Conservation (phyloP, 1,140 invertebrate species). For the Goniozus legneri region DNA sequence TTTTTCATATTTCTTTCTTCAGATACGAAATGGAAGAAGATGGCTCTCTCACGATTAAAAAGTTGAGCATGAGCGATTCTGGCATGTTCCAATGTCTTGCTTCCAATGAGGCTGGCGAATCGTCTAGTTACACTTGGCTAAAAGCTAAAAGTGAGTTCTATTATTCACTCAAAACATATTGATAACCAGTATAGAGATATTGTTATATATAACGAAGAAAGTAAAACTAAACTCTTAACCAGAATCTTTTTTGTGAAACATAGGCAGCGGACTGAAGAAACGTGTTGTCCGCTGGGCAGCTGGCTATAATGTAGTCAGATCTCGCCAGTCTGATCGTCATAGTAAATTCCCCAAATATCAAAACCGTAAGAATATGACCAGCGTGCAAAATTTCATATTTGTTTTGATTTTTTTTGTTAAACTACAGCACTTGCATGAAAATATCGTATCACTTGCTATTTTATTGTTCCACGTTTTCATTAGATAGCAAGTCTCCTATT, state of each 20-base stretch:
- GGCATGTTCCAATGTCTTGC: conserved; percentile 96
- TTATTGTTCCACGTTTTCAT: neutral
- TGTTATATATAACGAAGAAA: conserved; percentile 9
- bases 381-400: conserved; percentile 27
- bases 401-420: conserved; percentile 18
- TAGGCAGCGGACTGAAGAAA: conserved; percentile 39
- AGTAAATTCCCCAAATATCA: conserved; percentile 53
- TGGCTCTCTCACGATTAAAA: conserved; percentile 78
- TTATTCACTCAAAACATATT: conserved; percentile 6
- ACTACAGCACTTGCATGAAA: conserved; percentile 34
- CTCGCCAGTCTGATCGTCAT: conserved; percentile 49
- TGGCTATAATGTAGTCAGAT: conserved; percentile 53
- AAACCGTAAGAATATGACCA: conserved; percentile 47
- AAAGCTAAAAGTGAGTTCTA: conserved; percentile 89
- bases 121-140: conserved; percentile 86
- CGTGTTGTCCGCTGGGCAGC: conserved; percentile 48
- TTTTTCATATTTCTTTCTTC: conserved; percentile 8
- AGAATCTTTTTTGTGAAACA: conserved; percentile 31
- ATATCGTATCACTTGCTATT: conserved; percentile 4
- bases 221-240: neutral
- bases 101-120: conserved; percentile 82
- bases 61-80: conserved; percentile 79
- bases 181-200: no score
- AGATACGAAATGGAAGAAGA: conserved; percentile 73
- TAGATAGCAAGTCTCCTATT: neutral